Conservation (phyloP, 2,888 invertebrate species). For the Philereme vetulata region DNA sequence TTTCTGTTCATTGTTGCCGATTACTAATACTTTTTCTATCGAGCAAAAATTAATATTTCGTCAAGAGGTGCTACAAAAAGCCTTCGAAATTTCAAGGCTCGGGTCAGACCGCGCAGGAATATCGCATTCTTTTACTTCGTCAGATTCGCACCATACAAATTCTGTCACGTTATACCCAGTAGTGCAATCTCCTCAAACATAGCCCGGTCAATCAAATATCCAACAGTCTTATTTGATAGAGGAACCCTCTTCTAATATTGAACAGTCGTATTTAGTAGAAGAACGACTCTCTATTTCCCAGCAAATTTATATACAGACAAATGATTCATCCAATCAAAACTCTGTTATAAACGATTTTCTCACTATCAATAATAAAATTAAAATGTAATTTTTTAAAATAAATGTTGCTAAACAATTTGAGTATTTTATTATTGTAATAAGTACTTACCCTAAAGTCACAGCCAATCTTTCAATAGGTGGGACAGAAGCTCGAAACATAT, state of each 20-base stretch:
- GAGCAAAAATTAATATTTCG: slow-evolving; percentile 26
- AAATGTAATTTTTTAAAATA: slow-evolving; percentile 4
- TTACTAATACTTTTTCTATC: slow-evolving; percentile 25
- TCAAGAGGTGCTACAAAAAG: slow-evolving; percentile 22
- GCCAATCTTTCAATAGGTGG: slow-evolving; percentile 14
- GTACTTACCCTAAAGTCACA: slow-evolving; percentile 17
- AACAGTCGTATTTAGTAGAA: slow-evolving; percentile 15
- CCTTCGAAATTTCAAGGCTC: slow-evolving; percentile 8
- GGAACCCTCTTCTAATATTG: slow-evolving; percentile 17
- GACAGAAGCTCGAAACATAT: slow-evolving; percentile 19
- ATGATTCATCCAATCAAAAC: slow-evolving; percentile 15
- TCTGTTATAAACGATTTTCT: slow-evolving; percentile 11
- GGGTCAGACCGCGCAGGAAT: slow-evolving; percentile 9
- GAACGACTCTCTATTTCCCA: slow-evolving; percentile 13
- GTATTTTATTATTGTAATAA: slow-evolving; percentile 10
- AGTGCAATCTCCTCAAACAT: slow-evolving; percentile 18
- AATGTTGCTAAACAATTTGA: slow-evolving; percentile 11
- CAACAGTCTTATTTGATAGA: slow-evolving; percentile 17
- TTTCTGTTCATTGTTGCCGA: slow-evolving; percentile 10
- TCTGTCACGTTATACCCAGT: slow-evolving; percentile 16
- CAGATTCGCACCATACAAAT: slow-evolving; percentile 21
- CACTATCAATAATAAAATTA: slow-evolving; percentile 3
- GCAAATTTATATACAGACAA: slow-evolving; percentile 12
- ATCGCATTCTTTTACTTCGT: slow-evolving; percentile 14
- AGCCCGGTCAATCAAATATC: slow-evolving; percentile 16